Evolutionary conservation across 2,113 vertebrate species (phyloP).

Genomic region (Sturnira hondurensis): DNA sequence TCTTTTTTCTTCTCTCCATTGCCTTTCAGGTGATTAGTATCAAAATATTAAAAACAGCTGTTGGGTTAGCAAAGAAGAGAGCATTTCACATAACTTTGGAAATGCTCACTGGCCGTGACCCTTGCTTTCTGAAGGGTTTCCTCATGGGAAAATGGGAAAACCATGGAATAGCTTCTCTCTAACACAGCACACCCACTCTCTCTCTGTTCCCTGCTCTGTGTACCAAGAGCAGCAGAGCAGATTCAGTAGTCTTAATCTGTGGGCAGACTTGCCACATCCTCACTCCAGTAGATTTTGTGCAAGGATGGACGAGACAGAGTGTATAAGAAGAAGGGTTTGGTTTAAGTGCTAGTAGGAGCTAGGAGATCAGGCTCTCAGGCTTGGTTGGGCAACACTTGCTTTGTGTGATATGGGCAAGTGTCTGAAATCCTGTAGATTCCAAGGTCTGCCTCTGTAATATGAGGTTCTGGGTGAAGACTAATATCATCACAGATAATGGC

Average conservation of each 20-base stretch:
- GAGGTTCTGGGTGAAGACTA: background rate
- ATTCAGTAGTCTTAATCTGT: background rate
- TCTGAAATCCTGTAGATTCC: background rate
- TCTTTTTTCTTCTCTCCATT: background rate
- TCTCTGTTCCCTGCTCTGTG: background rate
- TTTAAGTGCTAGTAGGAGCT: background rate
- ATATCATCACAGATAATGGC: background rate
- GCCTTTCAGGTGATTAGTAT: slow-evolving; percentile 18
- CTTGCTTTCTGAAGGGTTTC: background rate
- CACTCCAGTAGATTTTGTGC: background rate
- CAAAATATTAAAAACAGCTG: slow-evolving; percentile 18
- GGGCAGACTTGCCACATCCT: background rate
- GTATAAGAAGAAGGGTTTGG: background rate
- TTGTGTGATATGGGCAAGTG: background rate
- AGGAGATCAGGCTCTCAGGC: background rate
- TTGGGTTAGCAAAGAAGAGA: background rate
- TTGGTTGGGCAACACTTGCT: background rate
- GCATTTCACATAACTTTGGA: background rate
- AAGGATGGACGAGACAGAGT: background rate
- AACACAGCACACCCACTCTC: background rate
- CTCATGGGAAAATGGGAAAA: background rate
- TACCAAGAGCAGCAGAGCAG: background rate
- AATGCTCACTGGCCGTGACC: background rate
- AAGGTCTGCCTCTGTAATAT: background rate
- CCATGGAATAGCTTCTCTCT: background rate